A percentile compares a stretch with the other conserved stretches of the same genome.
Conservation (phyloP, 2,888 invertebrate species). For the Drosophila borborema region DNA sequence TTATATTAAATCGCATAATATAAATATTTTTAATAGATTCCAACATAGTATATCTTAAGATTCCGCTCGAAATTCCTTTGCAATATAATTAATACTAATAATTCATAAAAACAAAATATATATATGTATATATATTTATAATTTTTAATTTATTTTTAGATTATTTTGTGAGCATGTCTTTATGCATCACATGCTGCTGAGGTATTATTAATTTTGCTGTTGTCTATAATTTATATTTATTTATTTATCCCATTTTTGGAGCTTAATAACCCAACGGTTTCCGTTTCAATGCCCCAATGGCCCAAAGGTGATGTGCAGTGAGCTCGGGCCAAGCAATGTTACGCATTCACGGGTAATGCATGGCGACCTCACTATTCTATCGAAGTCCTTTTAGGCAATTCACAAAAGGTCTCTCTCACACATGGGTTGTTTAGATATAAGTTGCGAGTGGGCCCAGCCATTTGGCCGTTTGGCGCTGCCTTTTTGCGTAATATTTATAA, state of each 20-base stretch:
- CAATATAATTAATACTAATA: not conserved
- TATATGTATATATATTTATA: not conserved
- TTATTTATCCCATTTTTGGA: constrained; percentile 14
- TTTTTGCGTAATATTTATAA: constrained; percentile 69
- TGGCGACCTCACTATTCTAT: constrained; percentile 45
- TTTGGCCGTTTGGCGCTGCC: constrained; percentile 45
- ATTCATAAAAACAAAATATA: not conserved
- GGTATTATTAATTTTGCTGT: constrained; percentile 8
- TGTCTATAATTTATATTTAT: not conserved
- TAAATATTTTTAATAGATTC: too few species aligned
- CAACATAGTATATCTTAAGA: too few species aligned
- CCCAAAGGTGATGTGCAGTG: constrained; percentile 35
- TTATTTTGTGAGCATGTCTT: not conserved
- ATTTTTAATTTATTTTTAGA: not conserved
- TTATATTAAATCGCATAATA: too few species aligned
- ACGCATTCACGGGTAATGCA: constrained; percentile 36
- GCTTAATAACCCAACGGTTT: constrained; percentile 5
- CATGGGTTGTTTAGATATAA: constrained; percentile 45
- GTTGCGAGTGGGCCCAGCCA: constrained; percentile 37
- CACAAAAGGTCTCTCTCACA: constrained; percentile 35
- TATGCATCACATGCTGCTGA: not conserved
- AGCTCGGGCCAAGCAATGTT: constrained; percentile 23
- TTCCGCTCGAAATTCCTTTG: too few species aligned
- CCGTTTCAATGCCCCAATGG: constrained; percentile 14
- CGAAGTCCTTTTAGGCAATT: constrained; percentile 64